Evolutionary conservation across 2,113 vertebrate species (phyloP), one percentile per base, ranked within the genome.

Genomic region (Porphyrio hochstetteri): DNA sequence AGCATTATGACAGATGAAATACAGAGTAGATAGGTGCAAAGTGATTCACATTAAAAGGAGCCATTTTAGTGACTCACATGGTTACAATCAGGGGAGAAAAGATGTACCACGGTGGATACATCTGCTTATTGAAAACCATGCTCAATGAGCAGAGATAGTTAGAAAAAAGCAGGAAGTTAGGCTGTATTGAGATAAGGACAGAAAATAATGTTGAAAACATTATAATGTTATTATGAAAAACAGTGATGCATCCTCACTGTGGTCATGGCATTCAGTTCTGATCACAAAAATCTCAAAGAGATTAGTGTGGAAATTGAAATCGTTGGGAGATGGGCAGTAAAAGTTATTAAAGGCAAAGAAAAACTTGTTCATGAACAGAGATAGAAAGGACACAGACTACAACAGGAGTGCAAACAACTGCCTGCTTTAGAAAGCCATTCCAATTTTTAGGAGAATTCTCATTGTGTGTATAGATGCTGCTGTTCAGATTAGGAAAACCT

Each of bases 281-380:
- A 93, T 70, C 36, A 74, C 46, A 94, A 86, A 46, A 57, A 90
- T 92, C 82, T 93, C 16, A 6, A 75, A 67, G 70, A 95, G 38
- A 87, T 76, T 57, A 72, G 20, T 11, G 33, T 82, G 55, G 87
- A 94, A 93, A 88, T 27, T 35, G 68, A 93, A 79, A 76, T 36
- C 31, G n/a, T 28, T 88, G 44, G 59, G 33, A 92, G 60, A 75
- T 38, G 77, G 64, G 48, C 20, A 67, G 42, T 53, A 83, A 88
- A 93, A 93, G 64, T 40, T 71, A 87, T 69, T 84, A 95, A 93
- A 79, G 70, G n/a, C 16, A 69, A 79, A 85, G 65, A 76, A 93
- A 89, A 91, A 76, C 44, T 75, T 75, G 52, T 27, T 82, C 69
- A 76, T 79, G 77, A 89, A 53, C 56, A 91, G 65, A 76, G 57